These are phyloP conservation scores for Schmidtea mediterranea DNA, from an alignment of 1,140 invertebrate species.

Conservation along the genomic window DNA sequence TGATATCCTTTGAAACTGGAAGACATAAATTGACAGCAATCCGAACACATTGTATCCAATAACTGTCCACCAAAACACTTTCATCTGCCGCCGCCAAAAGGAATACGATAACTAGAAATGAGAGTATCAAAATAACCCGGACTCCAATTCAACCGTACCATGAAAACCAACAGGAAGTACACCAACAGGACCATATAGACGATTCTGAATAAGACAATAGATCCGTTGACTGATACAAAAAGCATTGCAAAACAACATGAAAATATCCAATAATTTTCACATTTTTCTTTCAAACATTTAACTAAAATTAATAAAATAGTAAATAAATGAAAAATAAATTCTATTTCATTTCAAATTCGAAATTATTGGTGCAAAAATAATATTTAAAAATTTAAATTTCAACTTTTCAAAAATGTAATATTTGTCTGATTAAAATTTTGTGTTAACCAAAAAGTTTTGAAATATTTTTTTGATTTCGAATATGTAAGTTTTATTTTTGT, in stretches of 20 bases:
- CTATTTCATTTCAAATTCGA: too few relatives aligned
- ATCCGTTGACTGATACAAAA: conserved; percentile 47
- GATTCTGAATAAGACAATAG: conserved; percentile 74
- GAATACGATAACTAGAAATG: conserved; percentile 50
- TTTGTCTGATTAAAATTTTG: too few relatives aligned
- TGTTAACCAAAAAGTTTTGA: too few relatives aligned
- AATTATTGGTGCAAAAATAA: too few relatives aligned
- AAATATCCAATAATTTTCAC: conserved; percentile 80
- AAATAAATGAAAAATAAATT: too few relatives aligned
- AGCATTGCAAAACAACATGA: conserved; percentile 68
- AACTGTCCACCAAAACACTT: conserved; percentile 72
- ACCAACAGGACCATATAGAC: conserved; percentile 86
- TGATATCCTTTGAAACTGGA: conserved; percentile 50
- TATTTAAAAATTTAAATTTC: too few relatives aligned
- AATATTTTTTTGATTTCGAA: too few relatives aligned
- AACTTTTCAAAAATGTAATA: too few relatives aligned
- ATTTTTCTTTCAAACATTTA: too few relatives aligned
- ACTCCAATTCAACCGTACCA: conserved; percentile 33
- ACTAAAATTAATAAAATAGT: too few relatives aligned
- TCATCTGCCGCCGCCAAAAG: conserved; percentile 68
- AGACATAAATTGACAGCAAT: conserved; percentile 78
- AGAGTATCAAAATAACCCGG: too few relatives aligned
- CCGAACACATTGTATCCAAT: conserved; percentile 87
- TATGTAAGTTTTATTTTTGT: too few relatives aligned
- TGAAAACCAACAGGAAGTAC: conserved; percentile 66